Percentiles rank a stretch among this genome's conserved stretches.
These are phyloP conservation scores for Himalopsyche phryganea DNA, from an alignment of 1,140 invertebrate genomes.

Conservation along the genomic window DNA sequence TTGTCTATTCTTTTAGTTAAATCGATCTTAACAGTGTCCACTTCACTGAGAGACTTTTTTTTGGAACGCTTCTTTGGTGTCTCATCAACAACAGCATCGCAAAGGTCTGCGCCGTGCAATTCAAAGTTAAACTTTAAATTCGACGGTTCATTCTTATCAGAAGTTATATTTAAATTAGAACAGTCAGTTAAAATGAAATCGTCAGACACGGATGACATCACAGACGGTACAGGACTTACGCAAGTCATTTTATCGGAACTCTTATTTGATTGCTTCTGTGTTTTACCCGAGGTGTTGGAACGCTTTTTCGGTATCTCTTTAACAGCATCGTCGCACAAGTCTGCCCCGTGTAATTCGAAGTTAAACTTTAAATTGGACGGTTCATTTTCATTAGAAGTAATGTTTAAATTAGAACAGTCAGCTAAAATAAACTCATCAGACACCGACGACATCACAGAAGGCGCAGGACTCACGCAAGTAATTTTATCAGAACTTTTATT, in stretches of 20 bases:
- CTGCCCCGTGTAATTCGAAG: conserved; percentile 48
- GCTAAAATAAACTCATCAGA: conserved; percentile 52
- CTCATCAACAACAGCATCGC: not conserved
- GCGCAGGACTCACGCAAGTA: conserved; percentile 43
- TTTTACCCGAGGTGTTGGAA: not conserved
- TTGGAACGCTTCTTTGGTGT: conserved; percentile 3
- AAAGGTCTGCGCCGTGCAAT: conserved; percentile 46
- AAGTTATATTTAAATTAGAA: conserved; percentile 48
- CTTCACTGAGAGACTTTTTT: not conserved
- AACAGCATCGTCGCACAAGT: conserved; percentile 33
- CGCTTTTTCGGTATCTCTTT: not conserved
- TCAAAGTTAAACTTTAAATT: conserved; percentile 46
- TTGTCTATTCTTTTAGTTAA: not conserved
- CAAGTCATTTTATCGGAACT: conserved; percentile 15
- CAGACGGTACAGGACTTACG: conserved; percentile 47
- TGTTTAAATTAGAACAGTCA: conserved; percentile 50
- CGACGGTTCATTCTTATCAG: conserved; percentile 29
- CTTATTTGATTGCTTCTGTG: not conserved
- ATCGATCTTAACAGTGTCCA: not conserved
- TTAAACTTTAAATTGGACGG: conserved; percentile 42
- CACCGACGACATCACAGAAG: conserved; percentile 48
- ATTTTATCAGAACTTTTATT: not conserved
- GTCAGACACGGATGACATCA: conserved; percentile 51
- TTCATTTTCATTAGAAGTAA: conserved; percentile 36
- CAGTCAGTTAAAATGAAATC: conserved; percentile 51